Base-by-base conservation (phyloP, 2,888 invertebrate species). In the Ormyrus rosae region DNA sequence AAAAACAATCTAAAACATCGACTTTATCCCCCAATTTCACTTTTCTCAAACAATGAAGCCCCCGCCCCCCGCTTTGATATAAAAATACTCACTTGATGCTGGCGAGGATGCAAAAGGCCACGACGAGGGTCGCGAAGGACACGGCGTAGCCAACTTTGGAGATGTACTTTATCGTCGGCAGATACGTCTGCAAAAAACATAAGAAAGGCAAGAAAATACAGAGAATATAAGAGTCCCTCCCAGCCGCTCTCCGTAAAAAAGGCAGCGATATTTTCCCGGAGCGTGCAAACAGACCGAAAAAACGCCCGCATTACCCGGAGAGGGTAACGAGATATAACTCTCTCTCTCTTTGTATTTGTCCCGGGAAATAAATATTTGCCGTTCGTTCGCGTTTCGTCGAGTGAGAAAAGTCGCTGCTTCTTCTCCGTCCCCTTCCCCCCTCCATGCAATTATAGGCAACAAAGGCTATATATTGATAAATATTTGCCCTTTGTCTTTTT, bases 41-140 rank as follows among this genome's bases (percentile, higher is more conserved):
- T 34, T 4, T 4, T 34, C 34, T 4, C 34, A 4, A 34, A 34
- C 3, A 34, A 4, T 34, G 4, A 4, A 34, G 4, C 4, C 34
- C 34, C 34, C 3, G 3, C 19, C 19, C 19, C 19, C 19, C 3
- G 34, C 34, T 34, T 34, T 34, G 4, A 34, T 4, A 34, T 4
- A 34, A 34, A 34, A 34, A 72, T 85, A 90, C 92, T 92, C 91
- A 93, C 94, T 92, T 93, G 83, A 93, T 92, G 55, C 91, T 91
- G 56, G 93, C 91, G 86, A 94, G 91, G 80, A 93, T 93, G 78
- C 90, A 87, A 84, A 93, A 92, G 7, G 93, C 93, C 51, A 93
- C 91, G 65, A 93, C 85, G 56, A 94, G 89, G 0, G 93, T 92
- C 58, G 91, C 88, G 53, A 93, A 88, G 0, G 94, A 94, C 8